Base-by-base conservation (phyloP, 1,140 invertebrate genomes). In the Dinoponera quadriceps region DNA sequence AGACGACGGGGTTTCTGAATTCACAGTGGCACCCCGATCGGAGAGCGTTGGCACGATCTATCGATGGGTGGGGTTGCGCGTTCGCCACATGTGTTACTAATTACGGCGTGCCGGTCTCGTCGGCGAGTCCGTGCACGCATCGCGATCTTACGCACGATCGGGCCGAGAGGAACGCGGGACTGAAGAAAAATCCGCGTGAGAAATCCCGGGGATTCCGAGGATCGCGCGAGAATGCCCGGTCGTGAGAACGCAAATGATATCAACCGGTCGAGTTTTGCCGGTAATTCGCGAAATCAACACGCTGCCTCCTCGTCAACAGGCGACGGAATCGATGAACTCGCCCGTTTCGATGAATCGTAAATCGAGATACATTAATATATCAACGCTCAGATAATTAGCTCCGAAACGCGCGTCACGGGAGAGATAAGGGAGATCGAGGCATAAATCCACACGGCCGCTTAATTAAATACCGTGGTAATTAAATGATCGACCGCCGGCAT, bases 21-120 rank as follows among this genome's bases (percentile, higher is more conserved):
- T 18, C 38, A 29, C 48, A 65, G 49, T 65, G 48, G 20, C 11
- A 33, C 59, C 59, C 59, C 63, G 78, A 71, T 81, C 65, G 68
- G 55, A 83, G 80, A 60, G 27, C 57, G 66, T 60, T 82, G 75
- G 75, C 73, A 84, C 63, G 65, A 73, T 63, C 60, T 78, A 85
- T 89, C 87, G 80, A 85, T 85, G 85, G 87, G 73, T 69, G 77
- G 69, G 63, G 86, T 85, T 86, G 65, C 49, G 59, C 59, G 72
- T 55, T 77, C 60, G 72, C 86, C 84, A 90, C 91, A 91, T 89
- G 89, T 90, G 91, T 88, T 91, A 84, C 90, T 91, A 91, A 91
- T 91, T 91, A 91, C 85, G 78, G 81, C 85, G 68, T 73, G 55
- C 63, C 63, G 71, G 54, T 74, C 85, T 78, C 74, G 77, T 87